These are phyloP conservation scores for Gobio occitaniae DNA, from an alignment of 2,797 vertebrate genomes.

Conservation along the genomic window DNA sequence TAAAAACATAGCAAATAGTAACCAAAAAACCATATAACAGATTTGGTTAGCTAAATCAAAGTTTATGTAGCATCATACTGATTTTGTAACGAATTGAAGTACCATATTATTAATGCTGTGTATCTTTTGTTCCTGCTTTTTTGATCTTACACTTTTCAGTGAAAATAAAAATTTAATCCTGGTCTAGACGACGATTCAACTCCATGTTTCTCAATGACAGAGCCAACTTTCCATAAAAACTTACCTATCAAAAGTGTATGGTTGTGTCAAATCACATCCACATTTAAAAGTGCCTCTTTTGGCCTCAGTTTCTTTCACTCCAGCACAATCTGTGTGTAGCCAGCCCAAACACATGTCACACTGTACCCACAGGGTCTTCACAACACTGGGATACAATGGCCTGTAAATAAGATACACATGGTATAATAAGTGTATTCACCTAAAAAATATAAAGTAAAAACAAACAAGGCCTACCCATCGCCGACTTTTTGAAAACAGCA, in stretches of 20 bases:
- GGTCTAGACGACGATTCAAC: too few species aligned
- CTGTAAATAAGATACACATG: neutral
- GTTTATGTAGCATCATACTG: too few species aligned
- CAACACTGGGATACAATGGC: neutral
- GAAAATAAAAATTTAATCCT: too few species aligned
- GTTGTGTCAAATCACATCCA: neutral
- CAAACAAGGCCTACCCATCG: neutral
- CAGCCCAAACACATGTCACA: constrained; percentile 8
- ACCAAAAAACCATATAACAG: too few species aligned
- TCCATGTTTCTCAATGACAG: too few species aligned
- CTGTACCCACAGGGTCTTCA: neutral
- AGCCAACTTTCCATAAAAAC: neutral
- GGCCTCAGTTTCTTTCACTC: neutral
- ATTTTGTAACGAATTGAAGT: too few species aligned
- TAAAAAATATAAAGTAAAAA: neutral
- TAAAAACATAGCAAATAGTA: too few species aligned
- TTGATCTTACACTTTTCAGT: too few species aligned
- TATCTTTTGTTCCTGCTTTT: too few species aligned
- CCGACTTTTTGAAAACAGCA: constrained; percentile 1
- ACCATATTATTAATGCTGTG: too few species aligned
- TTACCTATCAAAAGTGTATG: neutral
- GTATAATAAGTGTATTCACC: neutral
- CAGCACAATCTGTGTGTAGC: neutral
- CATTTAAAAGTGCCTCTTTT: neutral
- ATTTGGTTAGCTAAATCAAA: too few species aligned